These are phyloP conservation scores for Columba livia DNA, from an alignment of 2,113 vertebrate genomes.

Conservation along the genomic window DNA sequence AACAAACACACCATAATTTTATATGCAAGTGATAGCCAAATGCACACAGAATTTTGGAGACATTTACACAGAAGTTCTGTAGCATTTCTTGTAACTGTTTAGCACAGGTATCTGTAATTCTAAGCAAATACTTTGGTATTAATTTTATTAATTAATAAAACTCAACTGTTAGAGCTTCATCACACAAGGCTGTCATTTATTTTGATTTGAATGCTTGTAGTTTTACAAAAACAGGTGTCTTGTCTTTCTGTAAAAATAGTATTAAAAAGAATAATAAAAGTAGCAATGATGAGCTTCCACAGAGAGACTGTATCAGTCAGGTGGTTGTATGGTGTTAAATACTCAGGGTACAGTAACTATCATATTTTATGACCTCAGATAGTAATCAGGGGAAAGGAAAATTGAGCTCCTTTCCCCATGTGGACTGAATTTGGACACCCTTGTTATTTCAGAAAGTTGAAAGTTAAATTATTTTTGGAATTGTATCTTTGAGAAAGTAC, in stretches of 20 bases:
- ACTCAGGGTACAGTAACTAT: not conserved
- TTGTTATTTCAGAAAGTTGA: not conserved
- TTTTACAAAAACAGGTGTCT: not conserved
- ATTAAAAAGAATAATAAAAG: not conserved
- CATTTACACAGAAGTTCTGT: not conserved
- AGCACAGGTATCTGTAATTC: not conserved
- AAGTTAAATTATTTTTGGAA: not conserved
- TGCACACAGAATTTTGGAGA: not conserved
- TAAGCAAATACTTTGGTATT: not conserved
- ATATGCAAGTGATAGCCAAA: not conserved
- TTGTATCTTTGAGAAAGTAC: not conserved
- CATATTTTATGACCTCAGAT: not conserved
- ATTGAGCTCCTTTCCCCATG: rapidly evolving
- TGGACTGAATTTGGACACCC: not conserved
- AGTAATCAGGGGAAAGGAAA: not conserved
- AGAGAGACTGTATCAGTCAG: not conserved
- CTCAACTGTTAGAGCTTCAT: not conserved
- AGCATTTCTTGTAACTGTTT: not conserved
- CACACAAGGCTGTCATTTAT: not conserved
- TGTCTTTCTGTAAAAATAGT: not conserved
- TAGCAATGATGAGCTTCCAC: not conserved
- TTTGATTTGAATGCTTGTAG: not conserved
- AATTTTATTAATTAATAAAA: too few species aligned
- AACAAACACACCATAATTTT: not conserved
- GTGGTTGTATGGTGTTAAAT: rapidly evolving